phyloP scores from a whole-genome alignment of 2,797 vertebrate genomes.

The Acanthis flammea region DNA sequence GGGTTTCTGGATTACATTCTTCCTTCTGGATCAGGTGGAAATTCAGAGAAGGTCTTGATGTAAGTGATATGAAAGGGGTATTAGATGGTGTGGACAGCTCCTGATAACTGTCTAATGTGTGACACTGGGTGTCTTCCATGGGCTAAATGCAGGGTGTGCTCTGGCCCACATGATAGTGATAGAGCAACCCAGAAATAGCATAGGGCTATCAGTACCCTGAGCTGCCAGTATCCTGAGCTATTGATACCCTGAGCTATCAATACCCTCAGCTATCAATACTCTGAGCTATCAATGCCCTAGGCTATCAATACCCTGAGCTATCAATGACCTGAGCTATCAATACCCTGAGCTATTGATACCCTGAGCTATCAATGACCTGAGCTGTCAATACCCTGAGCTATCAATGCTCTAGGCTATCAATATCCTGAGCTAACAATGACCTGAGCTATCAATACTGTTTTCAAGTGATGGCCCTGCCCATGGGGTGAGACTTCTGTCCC shows the following conservation, averaged over 20 bases:
- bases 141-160: neutral
- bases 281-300: accelerated
- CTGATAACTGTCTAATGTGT: neutral
- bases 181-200: neutral
- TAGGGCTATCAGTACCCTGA: neutral
- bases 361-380: neutral
- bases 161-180: neutral
- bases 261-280: neutral
- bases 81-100: neutral
- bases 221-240: neutral
- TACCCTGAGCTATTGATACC: accelerated
- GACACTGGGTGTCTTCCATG: neutral
- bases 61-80: neutral
- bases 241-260: accelerated
- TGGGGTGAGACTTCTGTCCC: neutral
- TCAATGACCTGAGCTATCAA: neutral
- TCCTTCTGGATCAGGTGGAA: neutral
- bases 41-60: neutral
- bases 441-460: neutral
- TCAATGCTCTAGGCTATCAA: accelerated
- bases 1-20: neutral
- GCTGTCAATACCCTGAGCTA: neutral
- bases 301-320: neutral
- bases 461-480: neutral
- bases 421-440: accelerated